Conservation (phyloP, 2,888 invertebrate species). For the Drosophila helvetica region DNA sequence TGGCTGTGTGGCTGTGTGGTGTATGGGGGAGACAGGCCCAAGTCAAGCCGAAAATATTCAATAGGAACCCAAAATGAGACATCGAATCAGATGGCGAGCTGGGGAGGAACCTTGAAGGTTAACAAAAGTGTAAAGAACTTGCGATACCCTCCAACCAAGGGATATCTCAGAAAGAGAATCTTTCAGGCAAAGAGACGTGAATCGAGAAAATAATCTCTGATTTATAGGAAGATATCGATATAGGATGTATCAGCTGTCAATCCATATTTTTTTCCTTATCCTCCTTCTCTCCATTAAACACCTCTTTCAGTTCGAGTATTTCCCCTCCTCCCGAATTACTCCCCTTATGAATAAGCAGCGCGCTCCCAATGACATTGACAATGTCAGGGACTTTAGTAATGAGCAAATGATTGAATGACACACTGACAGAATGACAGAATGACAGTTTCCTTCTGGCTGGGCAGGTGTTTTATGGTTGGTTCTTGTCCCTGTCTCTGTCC, state of each 20-base stretch:
- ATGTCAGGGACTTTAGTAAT: conserved; percentile 51
- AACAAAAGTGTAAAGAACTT: background rate
- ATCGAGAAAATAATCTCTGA: too few relatives aligned
- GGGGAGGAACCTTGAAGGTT: background rate
- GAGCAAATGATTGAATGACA: conserved; percentile 44
- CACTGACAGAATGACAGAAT: conserved; percentile 56
- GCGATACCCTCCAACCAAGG: too few relatives aligned
- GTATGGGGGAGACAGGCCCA: background rate
- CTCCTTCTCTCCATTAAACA: too few relatives aligned
- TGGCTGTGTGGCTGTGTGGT: too few relatives aligned
- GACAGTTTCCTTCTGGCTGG: conserved; percentile 18
- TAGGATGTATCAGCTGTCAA: too few relatives aligned
- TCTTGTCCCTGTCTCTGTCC: conserved; percentile 20
- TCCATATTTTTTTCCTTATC: too few relatives aligned
- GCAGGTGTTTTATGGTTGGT: conserved; percentile 66
- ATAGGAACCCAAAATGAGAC: conserved; percentile 56
- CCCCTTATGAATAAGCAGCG: background rate
- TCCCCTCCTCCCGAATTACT: too few relatives aligned
- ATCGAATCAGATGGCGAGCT: background rate
- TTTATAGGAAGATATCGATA: too few relatives aligned
- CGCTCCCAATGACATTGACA: conserved; percentile 58
- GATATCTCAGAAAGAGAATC: too few relatives aligned
- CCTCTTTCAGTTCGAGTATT: background rate
- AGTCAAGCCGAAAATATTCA: conserved; percentile 59
- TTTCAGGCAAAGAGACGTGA: too few relatives aligned